These are phyloP conservation scores for Drosophila sucinea DNA, from an alignment of 1,140 invertebrate genomes.

Conservation along the genomic window DNA sequence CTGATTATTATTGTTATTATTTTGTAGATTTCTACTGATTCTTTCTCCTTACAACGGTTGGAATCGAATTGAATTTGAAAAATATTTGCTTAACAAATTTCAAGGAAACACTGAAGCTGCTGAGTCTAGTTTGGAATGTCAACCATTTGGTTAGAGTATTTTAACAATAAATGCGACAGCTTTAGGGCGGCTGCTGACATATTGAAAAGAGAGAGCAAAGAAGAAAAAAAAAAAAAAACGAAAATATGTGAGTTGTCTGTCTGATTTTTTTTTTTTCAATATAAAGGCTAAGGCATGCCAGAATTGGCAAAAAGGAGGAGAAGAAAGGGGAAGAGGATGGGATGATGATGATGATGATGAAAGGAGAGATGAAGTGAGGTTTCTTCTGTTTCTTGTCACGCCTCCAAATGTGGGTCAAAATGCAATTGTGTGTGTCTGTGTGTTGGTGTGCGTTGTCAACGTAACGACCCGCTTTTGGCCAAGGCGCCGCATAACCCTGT, in stretches of 20 bases:
- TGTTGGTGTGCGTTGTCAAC: conserved; percentile 60
- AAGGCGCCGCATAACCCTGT: conserved; percentile 35
- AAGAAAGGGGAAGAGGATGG: neutral
- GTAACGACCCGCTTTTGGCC: conserved; percentile 71
- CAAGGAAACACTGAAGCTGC: no score
- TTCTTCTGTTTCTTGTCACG: conserved; percentile 45
- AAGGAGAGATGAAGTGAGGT: neutral
- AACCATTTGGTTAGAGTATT: conserved; percentile 8
- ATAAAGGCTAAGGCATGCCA: conserved; percentile 66
- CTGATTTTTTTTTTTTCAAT: conserved; percentile 60
- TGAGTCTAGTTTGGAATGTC: neutral
- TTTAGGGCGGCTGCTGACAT: conserved; percentile 42
- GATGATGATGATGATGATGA: neutral
- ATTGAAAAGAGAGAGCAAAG: conserved; percentile 50
- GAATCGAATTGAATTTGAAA: no score
- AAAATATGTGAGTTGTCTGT: conserved; percentile 1
- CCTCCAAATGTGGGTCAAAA: conserved; percentile 75
- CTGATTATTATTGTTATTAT: no score
- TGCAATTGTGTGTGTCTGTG: conserved; percentile 43
- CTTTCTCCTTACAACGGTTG: no score
- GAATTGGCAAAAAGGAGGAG: conserved; percentile 13
- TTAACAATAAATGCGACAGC: conserved; percentile 33
- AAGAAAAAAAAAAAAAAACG: conserved; percentile 32
- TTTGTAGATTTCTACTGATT: no score
- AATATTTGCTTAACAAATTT: no score